Percentiles rank a stretch among this genome's conserved stretches.
Evolutionary conservation across 2,797 vertebrate genomes (phyloP).

Genomic region (Kryptopterus vitreolus): DNA sequence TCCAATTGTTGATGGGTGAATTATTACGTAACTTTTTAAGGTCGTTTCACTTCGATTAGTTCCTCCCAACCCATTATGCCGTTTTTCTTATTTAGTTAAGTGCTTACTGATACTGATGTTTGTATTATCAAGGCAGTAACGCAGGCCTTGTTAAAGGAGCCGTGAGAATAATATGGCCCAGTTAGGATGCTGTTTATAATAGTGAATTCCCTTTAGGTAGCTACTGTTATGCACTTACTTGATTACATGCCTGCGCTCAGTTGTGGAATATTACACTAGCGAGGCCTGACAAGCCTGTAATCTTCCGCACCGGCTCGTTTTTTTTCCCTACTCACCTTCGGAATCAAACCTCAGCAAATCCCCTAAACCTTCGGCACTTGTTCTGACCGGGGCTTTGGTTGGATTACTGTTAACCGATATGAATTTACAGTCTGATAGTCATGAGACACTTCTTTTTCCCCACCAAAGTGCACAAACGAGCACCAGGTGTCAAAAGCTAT

Average conservation of each 20-base stretch:
- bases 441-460: neutral
- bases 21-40: no score
- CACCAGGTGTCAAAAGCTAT: slow-evolving; percentile 39
- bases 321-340: slow-evolving; percentile 1
- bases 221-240: slow-evolving; percentile 21
- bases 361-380: slow-evolving; percentile 16
- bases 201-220: slow-evolving; percentile 29
- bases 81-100: neutral
- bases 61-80: neutral
- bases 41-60: neutral
- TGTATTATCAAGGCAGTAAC: neutral
- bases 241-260: slow-evolving; percentile 18
- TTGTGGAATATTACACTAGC: slow-evolving; percentile 32
- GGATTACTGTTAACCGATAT: slow-evolving; percentile 12
- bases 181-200: slow-evolving; percentile 21
- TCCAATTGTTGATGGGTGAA: neutral
- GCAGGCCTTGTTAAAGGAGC: slow-evolving; percentile 15
- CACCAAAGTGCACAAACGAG: slow-evolving; percentile 21
- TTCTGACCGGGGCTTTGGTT: slow-evolving; percentile 18
- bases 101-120: neutral
- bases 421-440: slow-evolving; percentile 21
- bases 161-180: slow-evolving; percentile 12
- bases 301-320: slow-evolving; percentile 3
- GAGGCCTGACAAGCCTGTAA: slow-evolving; percentile 9
- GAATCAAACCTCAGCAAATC: slow-evolving; percentile 25